These are phyloP conservation scores for Rutpela maculata DNA, from an alignment of 2,888 invertebrate species.

Conservation along the genomic window DNA sequence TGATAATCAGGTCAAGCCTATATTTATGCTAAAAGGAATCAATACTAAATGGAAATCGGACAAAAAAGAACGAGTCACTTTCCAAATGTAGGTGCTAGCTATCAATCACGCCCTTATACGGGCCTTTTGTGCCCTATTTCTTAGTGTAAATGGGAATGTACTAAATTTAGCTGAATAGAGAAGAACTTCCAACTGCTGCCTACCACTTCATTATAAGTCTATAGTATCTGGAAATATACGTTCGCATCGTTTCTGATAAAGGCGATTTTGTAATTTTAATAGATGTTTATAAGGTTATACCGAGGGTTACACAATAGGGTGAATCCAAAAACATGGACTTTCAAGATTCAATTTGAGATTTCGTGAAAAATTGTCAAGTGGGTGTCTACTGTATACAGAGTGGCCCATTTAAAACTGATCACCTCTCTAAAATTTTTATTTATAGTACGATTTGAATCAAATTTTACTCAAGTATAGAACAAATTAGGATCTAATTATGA, in stretches of 20 bases:
- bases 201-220: conserved; percentile 4
- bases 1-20: conserved; percentile 31
- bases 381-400: no score
- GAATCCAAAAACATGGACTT: no score
- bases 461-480: no score
- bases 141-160: conserved; percentile 34
- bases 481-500: no score
- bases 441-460: no score
- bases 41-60: conserved; percentile 36
- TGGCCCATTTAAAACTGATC: no score
- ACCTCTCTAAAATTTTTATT: no score
- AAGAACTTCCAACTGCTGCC: not conserved
- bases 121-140: conserved; percentile 34
- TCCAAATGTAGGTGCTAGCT: conserved; percentile 36
- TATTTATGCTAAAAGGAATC: conserved; percentile 24
- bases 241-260: not conserved
- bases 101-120: conserved; percentile 38
- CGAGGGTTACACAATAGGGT: no score
- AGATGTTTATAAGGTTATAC: not conserved
- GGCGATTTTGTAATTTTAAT: not conserved
- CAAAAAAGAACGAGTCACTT: conserved; percentile 37
- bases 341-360: no score
- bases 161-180: conserved; percentile 31
- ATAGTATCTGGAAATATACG: conserved; percentile 1
- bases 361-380: no score